phyloP scores from a whole-genome alignment of 2,113 vertebrate species.

The Peromyscus maniculatus region DNA sequence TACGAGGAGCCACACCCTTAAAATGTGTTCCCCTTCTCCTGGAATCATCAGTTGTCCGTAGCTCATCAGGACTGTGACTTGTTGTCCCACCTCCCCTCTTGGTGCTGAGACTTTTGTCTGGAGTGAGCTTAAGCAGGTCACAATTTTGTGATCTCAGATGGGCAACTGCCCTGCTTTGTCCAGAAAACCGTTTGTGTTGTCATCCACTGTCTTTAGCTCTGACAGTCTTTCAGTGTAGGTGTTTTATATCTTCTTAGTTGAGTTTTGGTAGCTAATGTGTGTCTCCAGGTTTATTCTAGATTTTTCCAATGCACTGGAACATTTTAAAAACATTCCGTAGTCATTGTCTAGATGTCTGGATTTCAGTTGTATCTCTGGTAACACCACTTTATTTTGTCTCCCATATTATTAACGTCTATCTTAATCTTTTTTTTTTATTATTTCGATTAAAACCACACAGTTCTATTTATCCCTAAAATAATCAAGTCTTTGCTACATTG shows the following conservation, averaged over 20 bases:
- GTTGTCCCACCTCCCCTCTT: background rate
- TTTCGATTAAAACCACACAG: background rate
- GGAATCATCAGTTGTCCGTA: background rate
- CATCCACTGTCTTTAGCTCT: background rate
- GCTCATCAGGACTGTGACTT: background rate
- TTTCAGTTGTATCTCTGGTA: background rate
- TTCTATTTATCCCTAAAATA: too few species aligned
- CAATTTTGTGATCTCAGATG: background rate
- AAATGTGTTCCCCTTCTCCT: background rate
- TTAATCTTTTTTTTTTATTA: background rate
- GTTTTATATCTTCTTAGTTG: background rate
- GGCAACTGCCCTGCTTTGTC: background rate
- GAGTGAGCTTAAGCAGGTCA: background rate
- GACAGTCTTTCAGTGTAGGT: background rate
- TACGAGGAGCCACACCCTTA: background rate
- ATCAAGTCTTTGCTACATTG: background rate
- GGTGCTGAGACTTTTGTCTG: background rate
- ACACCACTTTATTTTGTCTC: background rate
- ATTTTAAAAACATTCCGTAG: background rate
- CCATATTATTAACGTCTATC: too few species aligned
- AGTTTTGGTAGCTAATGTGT: background rate
- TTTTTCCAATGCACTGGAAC: background rate
- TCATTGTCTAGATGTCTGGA: background rate
- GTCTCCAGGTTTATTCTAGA: background rate
- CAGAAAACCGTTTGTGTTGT: background rate